Conservation (phyloP, 2,113 vertebrate species). For the Protobothrops mucrosquamatus region DNA sequence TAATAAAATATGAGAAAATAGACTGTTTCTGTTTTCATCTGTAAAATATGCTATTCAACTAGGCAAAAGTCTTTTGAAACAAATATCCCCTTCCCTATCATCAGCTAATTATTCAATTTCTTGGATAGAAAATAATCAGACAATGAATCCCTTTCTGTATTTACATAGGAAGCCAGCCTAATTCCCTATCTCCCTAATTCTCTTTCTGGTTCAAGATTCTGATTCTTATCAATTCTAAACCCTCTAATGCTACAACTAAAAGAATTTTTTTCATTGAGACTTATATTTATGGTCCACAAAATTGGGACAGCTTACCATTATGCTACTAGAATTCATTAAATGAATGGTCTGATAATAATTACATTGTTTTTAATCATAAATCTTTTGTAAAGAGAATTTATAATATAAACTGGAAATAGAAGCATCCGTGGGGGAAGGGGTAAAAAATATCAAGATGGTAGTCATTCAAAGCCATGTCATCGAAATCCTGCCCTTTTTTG, state of each 20-base stretch:
- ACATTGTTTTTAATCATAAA: conserved; percentile 21
- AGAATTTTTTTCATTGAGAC: conserved; percentile 23
- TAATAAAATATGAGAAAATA: neutral
- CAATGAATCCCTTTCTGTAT: conserved; percentile 79
- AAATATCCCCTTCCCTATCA: conserved; percentile 62
- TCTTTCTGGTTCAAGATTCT: conserved; percentile 63
- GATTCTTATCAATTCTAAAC: conserved; percentile 60
- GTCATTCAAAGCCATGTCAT: neutral
- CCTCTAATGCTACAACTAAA: neutral
- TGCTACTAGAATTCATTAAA: neutral
- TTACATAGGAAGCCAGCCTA: conserved; percentile 68
- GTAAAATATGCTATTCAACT: conserved; percentile 60
- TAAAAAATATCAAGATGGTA: neutral
- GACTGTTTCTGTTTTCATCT: conserved; percentile 21
- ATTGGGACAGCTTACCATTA: conserved; percentile 3
- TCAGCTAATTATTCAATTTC: conserved; percentile 72
- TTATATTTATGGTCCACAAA: conserved; percentile 17
- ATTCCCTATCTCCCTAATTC: conserved; percentile 56
- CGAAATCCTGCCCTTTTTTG: neutral
- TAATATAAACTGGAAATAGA: neutral
- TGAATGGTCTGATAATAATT: neutral
- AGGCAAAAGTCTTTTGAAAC: conserved; percentile 55
- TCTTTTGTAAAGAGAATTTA: neutral
- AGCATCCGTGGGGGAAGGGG: neutral
- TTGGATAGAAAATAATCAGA: conserved; percentile 71